Conservation (phyloP, 2,888 invertebrate species). For the Thecophora atra region DNA sequence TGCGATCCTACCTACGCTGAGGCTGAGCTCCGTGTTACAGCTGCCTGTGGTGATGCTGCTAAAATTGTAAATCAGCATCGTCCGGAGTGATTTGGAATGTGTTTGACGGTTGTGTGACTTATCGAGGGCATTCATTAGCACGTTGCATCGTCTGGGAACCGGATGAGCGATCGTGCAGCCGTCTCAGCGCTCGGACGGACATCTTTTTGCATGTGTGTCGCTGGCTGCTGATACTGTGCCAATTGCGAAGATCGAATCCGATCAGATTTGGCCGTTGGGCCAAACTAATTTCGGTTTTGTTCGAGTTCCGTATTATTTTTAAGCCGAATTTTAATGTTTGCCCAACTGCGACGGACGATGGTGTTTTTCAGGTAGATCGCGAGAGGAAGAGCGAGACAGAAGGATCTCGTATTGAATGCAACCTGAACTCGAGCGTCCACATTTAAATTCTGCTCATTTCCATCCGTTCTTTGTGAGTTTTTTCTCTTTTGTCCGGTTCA, state of each 20-base stretch:
- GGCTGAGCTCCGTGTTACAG: neutral
- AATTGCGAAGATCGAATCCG: neutral
- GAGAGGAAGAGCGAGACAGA: too few relatives aligned
- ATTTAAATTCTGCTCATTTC: neutral
- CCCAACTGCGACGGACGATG: constrained; percentile 11
- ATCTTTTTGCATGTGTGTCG: neutral
- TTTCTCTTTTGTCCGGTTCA: neutral
- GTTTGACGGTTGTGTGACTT: constrained; percentile 28
- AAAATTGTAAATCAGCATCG: constrained; percentile 15
- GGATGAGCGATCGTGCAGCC: neutral
- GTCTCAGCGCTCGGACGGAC: neutral
- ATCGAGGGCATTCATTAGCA: constrained; percentile 3
- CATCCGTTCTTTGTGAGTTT: neutral
- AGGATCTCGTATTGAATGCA: constrained; percentile 6
- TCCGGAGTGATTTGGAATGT: neutral
- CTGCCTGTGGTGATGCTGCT: constrained; percentile 18
- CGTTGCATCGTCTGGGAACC: constrained; percentile 1
- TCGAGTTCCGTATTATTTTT: too few relatives aligned
- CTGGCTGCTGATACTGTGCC: neutral
- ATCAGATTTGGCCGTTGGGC: constrained; percentile 1
- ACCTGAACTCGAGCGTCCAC: neutral
- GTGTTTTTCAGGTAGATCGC: neutral
- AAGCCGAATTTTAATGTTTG: constrained; percentile 20
- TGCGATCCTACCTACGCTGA: neutral
- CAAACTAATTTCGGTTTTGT: neutral